Base-by-base conservation (phyloP, 2,113 vertebrate genomes). In the Elachura formosa region DNA sequence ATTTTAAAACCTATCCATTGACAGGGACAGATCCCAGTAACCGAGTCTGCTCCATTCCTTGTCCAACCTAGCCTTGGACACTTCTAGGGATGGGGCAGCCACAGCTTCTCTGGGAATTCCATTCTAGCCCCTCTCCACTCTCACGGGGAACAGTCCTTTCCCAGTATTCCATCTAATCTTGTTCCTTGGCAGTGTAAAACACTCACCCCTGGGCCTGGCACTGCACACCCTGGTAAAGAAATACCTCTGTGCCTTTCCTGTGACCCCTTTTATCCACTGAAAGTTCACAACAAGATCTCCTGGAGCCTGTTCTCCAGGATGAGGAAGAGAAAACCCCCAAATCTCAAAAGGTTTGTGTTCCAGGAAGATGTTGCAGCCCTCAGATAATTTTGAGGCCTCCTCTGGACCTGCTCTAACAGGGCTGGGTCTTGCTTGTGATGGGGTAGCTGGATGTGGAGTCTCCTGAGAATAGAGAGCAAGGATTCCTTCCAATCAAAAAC, bases 361-460 rank as follows among this genome's bases (percentile, higher is more conserved):
- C 36, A 67, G 45, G 52, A 24, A 36, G 26, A 5, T 66, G 15
- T 13, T 75, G 13, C 29, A 49, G 25, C 12, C 29, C 34, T 62
- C 48, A 48, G n/a, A 40, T 38, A 1, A 46, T 77, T 69, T 14
- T 0, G 2, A 28, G 12, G 26, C 5, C 26, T 59, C 22, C 28
- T 61, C 33, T 45, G 63, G 45, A 15, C 38, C 45, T 58, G 45
- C 12, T 46, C n/a, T 21, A 17, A 24, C 55, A 54, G 24, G 25
- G 48, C 16, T 28, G 46, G 15, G 28, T 54, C 15, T 25, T 46
- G 19, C 40, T 28, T 6, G 5, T 43, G 29, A 7, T 10, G 29
- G 54, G 11, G 6, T 7, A 61, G 24, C 54, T 46, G 55, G 12
- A 29, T 0, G 0, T 61, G 34, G 41, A 7, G 6, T 6, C 1